These are phyloP conservation scores for Arvicanthis niloticus DNA, from an alignment of 2,113 vertebrate genomes.

Conservation along the genomic window DNA sequence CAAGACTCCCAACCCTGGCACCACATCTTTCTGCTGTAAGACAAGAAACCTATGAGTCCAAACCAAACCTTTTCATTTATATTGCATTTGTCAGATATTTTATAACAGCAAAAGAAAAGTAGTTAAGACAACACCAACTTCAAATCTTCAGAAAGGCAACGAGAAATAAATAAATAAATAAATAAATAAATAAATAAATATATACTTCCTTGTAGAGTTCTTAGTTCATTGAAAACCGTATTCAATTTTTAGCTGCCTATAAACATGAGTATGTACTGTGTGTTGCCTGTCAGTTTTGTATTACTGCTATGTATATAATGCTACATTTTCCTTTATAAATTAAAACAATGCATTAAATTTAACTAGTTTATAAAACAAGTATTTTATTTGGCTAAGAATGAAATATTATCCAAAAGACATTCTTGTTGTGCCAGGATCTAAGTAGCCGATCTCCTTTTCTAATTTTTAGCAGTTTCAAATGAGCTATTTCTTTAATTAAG, in stretches of 20 bases:
- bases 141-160: too few species aligned
- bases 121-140: background rate
- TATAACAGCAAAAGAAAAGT: background rate
- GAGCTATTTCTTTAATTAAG: slow-evolving; percentile 33
- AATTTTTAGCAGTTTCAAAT: background rate
- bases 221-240: background rate
- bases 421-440: background rate
- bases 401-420: background rate
- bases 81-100: background rate
- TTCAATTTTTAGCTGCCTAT: background rate
- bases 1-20: background rate
- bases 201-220: background rate
- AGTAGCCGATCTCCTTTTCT: background rate
- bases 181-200: too few species aligned
- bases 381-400: background rate
- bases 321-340: background rate
- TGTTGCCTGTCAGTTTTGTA: background rate
- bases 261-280: background rate
- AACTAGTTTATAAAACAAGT: background rate
- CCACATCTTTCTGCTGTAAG: background rate
- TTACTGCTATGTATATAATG: background rate
- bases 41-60: background rate
- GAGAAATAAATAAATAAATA: too few species aligned
- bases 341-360: background rate
- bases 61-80: background rate